phyloP scores from a whole-genome alignment of 2,888 invertebrate species.

The Pandemis cinnamomeana region DNA sequence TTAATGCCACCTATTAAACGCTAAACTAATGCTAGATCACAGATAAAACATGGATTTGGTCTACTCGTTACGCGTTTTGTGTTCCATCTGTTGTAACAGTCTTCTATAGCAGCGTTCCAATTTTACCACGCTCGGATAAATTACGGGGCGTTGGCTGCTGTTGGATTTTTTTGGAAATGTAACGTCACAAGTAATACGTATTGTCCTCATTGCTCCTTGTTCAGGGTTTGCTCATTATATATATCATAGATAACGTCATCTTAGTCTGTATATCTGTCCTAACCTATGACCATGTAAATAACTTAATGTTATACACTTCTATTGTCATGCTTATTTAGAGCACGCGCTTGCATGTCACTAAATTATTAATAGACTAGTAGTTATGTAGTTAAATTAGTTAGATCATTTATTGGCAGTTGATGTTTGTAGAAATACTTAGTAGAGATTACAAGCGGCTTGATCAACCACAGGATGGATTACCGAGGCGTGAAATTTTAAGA shows the following conservation, averaged over 20 bases:
- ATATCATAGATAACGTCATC: slow-evolving; percentile 14
- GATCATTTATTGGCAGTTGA: slow-evolving; percentile 13
- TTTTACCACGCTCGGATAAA: slow-evolving; percentile 10
- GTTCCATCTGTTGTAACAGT: background rate
- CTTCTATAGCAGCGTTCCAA: slow-evolving; percentile 12
- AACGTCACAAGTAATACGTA: background rate
- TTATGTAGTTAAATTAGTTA: background rate
- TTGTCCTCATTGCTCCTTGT: slow-evolving; percentile 15
- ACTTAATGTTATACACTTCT: slow-evolving; percentile 23
- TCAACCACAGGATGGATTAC: background rate
- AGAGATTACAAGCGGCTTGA: background rate
- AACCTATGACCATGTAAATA: slow-evolving; percentile 32
- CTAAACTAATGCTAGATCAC: slow-evolving; percentile 36
- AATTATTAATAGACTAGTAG: slow-evolving; percentile 21
- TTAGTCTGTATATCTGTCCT: slow-evolving; percentile 20
- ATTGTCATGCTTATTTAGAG: slow-evolving; percentile 30
- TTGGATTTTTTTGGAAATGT: slow-evolving; percentile 8
- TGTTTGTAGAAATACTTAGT: slow-evolving; percentile 10
- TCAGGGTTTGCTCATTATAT: slow-evolving; percentile 23
- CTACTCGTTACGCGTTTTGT: slow-evolving; percentile 16
- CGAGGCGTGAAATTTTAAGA: background rate
- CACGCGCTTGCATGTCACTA: slow-evolving; percentile 39
- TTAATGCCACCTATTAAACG: background rate
- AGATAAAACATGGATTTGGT: slow-evolving; percentile 24
- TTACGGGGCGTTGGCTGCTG: background rate